Percentiles rank a stretch among this genome's conserved stretches.
Conservation (phyloP, 2,113 vertebrate species). For the Epinephelus fuscoguttatus region DNA sequence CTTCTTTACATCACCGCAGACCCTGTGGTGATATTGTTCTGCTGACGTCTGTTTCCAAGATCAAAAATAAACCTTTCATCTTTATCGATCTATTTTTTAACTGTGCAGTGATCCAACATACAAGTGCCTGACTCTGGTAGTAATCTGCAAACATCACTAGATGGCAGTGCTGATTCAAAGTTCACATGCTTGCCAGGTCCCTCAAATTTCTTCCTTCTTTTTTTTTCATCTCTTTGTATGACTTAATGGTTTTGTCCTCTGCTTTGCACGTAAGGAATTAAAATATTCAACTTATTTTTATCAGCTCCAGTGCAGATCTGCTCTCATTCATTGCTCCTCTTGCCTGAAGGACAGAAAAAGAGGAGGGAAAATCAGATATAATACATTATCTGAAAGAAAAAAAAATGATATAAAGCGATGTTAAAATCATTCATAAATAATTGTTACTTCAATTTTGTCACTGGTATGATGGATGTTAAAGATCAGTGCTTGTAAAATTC, state of each 20-base stretch:
- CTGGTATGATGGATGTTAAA: background rate
- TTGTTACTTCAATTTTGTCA: background rate
- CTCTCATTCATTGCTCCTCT: background rate
- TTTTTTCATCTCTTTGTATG: background rate
- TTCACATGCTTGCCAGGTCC: background rate
- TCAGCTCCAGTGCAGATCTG: too few species aligned
- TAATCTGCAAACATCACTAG: slow-evolving; percentile 40
- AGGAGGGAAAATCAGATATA: background rate
- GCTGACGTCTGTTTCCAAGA: background rate
- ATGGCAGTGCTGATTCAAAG: slow-evolving; percentile 44
- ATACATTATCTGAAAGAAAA: background rate
- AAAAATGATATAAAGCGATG: background rate
- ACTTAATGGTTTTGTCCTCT: background rate
- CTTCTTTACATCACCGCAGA: too few species aligned
- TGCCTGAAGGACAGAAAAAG: slow-evolving; percentile 9
- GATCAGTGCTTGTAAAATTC: background rate
- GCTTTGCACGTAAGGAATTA: background rate
- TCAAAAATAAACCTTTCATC: background rate
- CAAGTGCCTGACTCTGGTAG: background rate
- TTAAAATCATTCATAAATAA: background rate
- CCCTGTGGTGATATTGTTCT: background rate
- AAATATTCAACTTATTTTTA: background rate
- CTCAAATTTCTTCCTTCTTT: background rate
- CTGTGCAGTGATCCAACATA: background rate
- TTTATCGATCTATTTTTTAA: background rate